Evolutionary conservation across 2,113 vertebrate genomes (phyloP), one percentile per base, ranked within the genome.

Genomic region (Eulemur macaco): DNA sequence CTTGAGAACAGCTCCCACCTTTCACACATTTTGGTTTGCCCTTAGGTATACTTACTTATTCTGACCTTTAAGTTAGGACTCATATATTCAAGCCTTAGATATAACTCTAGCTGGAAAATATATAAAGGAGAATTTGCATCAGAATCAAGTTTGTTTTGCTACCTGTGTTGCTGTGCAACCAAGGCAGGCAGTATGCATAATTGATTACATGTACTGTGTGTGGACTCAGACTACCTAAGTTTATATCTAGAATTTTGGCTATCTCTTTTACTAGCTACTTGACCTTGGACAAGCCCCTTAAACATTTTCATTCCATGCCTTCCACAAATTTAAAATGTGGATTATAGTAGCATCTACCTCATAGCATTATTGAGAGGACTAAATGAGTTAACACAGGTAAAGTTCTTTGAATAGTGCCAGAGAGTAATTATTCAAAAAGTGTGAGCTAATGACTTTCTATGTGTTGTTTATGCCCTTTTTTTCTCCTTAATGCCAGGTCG

Each of bases 81-180:
- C 31, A 82, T 4, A 37, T 45, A 74, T 71, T 87, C 25, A 81
- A 52, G 34, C 64, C 76, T 89, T 86, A 80, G 54, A 8, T 64
- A 74, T 86, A 96, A 73, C 31, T 82, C 60, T 92, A 54, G 45
- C 9, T 85, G 58, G 50, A 81, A 21, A 96, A 86, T 42, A 13
- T 50, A n/a, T 58, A 37, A 78, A 94, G 23, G 54, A 80, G 66
- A 92, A 63, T 76, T 73, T 94, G 34, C 13, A 87, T 90, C 88
- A 77, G 27, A 87, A 91, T 89, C 45, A 74, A 42, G 45, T 92
- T 92, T 85, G 9, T 54, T 96, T 86, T 89, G 60, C 13, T 96
- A 25, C 29, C 54, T 74, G 27, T 64, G 56, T 60, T 86, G 25
- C 71, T 88, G 1, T 85, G 23, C 73, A 97, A 78, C 37, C 60